Conservation (phyloP, 92 coral and sea anemone genomes). For the Metridium senile region DNA sequence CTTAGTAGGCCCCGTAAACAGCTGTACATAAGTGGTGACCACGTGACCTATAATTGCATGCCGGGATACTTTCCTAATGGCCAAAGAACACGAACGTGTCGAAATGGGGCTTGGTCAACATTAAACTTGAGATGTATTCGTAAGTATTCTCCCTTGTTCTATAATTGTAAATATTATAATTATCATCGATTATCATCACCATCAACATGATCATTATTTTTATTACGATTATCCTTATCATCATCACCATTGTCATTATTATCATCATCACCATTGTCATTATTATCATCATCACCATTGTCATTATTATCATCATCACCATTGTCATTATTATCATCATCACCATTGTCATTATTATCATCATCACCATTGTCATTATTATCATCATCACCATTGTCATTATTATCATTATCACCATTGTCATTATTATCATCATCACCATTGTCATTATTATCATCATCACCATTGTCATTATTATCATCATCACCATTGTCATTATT, state of each 20-base stretch:
- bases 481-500: too few relatives aligned
- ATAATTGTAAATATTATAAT: not conserved
- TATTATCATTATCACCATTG: too few relatives aligned
- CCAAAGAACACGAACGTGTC: constrained; percentile 14
- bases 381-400: too few relatives aligned
- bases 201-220: not conserved
- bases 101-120: constrained; percentile 25
- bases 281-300: not conserved
- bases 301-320: too few relatives aligned
- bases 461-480: too few relatives aligned
- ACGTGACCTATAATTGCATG: constrained; percentile 42
- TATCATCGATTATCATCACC: not conserved
- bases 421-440: too few relatives aligned
- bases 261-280: not conserved
- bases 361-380: too few relatives aligned
- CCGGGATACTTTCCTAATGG: constrained; percentile 56
- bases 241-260: not conserved
- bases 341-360: too few relatives aligned
- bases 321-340: too few relatives aligned
- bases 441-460: too few relatives aligned
- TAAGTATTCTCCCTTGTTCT: constrained; percentile 14
- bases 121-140: constrained; percentile 49
- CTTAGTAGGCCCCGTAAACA: constrained; percentile 19
- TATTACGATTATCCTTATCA: not conserved
- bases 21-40: constrained; percentile 29